phyloP scores from a whole-genome alignment of 2,888 invertebrate species.

The Fissipunctia ypsillon region DNA sequence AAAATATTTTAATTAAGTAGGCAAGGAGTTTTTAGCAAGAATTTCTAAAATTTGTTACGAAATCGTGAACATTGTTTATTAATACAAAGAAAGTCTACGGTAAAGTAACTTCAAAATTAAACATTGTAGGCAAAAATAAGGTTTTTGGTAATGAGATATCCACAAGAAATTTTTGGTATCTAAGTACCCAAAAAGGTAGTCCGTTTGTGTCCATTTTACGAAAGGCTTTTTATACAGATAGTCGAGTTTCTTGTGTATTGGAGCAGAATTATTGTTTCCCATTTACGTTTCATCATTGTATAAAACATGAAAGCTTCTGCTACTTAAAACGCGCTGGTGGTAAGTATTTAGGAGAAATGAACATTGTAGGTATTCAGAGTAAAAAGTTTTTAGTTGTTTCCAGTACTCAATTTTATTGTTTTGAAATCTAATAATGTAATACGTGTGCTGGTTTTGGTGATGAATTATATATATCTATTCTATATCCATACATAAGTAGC shows the following conservation, averaged over 20 bases:
- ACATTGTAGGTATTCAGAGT: neutral
- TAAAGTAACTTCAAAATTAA: neutral
- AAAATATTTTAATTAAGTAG: neutral
- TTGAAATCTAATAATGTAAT: neutral
- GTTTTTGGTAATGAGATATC: neutral
- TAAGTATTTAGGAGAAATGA: neutral
- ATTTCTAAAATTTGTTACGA: neutral
- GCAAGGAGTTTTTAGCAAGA: neutral
- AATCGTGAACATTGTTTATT: neutral
- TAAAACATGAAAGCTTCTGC: constrained; percentile 3
- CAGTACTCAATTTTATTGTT: neutral
- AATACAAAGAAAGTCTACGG: neutral
- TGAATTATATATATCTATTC: neutral
- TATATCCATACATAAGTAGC: too few relatives aligned
- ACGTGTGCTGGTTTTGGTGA: neutral
- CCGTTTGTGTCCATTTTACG: constrained; percentile 4
- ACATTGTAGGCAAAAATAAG: neutral
- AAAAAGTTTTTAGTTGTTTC: neutral
- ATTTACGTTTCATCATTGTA: constrained; percentile 11
- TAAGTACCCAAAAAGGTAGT: constrained; percentile 4
- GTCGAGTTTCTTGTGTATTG: neutral
- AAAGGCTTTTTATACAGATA: constrained; percentile 8
- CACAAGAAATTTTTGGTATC: neutral
- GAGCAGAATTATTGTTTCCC: constrained; percentile 3
- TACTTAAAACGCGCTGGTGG: too few relatives aligned